Base-by-base conservation (phyloP, 2,113 vertebrate species). In the Cyprinodon brontotheroides region DNA sequence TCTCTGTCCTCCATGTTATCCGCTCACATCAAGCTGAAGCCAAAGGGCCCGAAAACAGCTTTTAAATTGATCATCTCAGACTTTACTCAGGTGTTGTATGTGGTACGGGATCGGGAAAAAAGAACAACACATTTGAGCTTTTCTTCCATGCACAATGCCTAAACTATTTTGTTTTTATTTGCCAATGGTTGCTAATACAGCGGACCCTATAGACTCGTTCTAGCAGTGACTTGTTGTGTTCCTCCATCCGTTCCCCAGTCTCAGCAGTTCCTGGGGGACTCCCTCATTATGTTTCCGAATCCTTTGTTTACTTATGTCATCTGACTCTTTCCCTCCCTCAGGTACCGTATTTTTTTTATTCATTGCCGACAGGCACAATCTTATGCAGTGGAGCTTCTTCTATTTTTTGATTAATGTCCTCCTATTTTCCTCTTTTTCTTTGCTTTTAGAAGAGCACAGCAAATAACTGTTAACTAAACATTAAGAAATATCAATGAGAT, bases 231-330 rank as follows among this genome's bases (percentile, higher is more conserved):
- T 60, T 3, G 63, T 82, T 80, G 43, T 87, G 79, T 45, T 76
- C 45, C 47, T 64, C 64, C 62, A 50, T 65, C 57, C 63, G 15
- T 63, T 89, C 89, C 77, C 86, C 70, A 11, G 79, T 69, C 67
- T 81, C 38, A 67, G 15, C 17, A 1, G 38, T 65, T 86, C 87
- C 84, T 53, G 66, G 72, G 89, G 65, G 81, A 83, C 45, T 61
- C 72, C 68, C 47, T 41, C 67, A 4, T 87, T 72, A 84, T 84
- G 75, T 81, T 82, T 79, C 72, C 74, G 73, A 75, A 68, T 72
- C 70, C 70, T 63, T 59, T 68, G 45, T 53, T 11, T 59, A 57
- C 60, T 36, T 86, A 68, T 86, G 37, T 69, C 73, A 45, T 43
- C 67, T 39, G 22, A 61, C 85, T 59, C 62, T 65, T 70, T 3